These are phyloP conservation scores for Melanotus villosus DNA, from an alignment of 2,888 invertebrate species.

Conservation along the genomic window DNA sequence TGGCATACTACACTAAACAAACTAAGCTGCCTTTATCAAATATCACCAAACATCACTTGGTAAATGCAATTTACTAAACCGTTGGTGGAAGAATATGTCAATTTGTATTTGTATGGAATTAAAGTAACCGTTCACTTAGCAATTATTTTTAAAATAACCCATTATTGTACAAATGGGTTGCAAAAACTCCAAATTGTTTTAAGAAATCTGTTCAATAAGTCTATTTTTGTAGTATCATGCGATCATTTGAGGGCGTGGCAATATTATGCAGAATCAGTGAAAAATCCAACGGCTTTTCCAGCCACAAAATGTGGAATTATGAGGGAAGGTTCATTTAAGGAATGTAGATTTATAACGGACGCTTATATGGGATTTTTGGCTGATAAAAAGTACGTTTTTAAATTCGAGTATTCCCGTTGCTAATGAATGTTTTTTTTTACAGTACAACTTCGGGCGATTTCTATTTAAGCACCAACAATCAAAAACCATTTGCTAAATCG, in stretches of 20 bases:
- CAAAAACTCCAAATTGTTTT: no score
- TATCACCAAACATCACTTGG: no score
- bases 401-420: constrained; percentile 34
- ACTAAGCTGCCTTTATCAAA: no score
- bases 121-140: no score
- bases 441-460: constrained; percentile 76
- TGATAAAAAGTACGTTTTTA: constrained; percentile 64
- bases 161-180: no score
- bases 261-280: constrained; percentile 81
- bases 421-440: constrained; percentile 12
- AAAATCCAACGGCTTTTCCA: constrained; percentile 80
- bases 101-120: no score
- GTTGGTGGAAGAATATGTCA: no score
- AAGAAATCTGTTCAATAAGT: no score
- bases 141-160: no score
- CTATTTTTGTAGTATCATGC: neutral
- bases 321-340: constrained; percentile 63
- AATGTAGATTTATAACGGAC: constrained; percentile 67
- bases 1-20: no score
- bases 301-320: constrained; percentile 72
- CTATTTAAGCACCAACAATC: constrained; percentile 77
- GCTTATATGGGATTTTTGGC: constrained; percentile 81
- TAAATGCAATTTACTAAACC: no score
- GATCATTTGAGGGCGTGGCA: constrained; percentile 80
- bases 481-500: constrained; percentile 75